These are phyloP conservation scores for Crocodylus rhombifer DNA, from an alignment of 2,797 vertebrate genomes.

Conservation along the genomic window DNA sequence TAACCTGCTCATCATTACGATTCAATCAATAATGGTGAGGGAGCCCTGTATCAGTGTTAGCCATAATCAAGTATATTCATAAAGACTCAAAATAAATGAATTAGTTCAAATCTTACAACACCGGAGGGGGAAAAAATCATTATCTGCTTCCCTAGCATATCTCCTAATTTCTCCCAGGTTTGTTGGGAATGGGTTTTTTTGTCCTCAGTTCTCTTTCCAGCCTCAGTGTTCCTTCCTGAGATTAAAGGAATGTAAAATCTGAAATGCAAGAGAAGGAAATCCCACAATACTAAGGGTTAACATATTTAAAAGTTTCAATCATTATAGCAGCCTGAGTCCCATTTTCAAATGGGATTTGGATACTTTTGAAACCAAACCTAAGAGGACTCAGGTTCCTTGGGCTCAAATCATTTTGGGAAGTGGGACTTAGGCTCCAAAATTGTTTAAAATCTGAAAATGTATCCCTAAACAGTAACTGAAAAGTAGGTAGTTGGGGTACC, in stretches of 20 bases:
- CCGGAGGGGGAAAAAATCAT: constrained; percentile 19
- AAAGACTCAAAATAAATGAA: constrained; percentile 16
- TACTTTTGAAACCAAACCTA: neutral
- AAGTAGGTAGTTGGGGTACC: neutral
- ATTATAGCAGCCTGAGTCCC: neutral
- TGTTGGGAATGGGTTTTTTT: constrained; percentile 4
- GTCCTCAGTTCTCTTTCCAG: neutral
- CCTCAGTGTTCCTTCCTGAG: neutral
- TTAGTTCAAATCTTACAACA: constrained; percentile 27
- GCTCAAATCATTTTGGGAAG: neutral
- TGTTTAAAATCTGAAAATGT: neutral
- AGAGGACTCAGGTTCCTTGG: neutral
- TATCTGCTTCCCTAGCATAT: neutral
- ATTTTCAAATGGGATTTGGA: neutral
- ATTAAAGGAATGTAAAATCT: neutral
- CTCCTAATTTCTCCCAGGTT: neutral
- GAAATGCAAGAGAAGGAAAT: neutral
- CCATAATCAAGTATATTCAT: neutral
- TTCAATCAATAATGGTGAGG: neutral
- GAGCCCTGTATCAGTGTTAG: neutral
- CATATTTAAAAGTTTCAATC: neutral
- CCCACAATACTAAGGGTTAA: neutral
- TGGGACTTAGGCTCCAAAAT: no score
- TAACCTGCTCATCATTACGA: neutral
- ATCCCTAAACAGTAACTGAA: neutral